phyloP scores from a whole-genome alignment of 2,888 invertebrate species.

The Philaethria dido region DNA sequence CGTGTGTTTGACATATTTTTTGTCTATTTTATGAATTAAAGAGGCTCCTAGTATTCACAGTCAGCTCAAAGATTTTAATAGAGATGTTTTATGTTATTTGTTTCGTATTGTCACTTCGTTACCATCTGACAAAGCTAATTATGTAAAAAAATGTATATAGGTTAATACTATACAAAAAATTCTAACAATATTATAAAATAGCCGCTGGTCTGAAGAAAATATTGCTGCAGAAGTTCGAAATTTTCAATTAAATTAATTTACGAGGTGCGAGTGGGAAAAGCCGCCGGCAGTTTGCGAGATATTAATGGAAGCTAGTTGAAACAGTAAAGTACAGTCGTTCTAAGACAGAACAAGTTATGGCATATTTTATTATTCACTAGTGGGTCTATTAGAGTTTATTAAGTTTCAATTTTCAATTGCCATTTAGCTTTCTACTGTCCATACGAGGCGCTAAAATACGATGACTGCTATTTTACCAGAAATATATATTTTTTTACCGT shows the following conservation, averaged over 20 bases:
- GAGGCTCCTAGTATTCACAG: too few species aligned
- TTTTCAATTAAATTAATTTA: conserved; percentile 36
- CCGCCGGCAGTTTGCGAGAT: conserved; percentile 33
- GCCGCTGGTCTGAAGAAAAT: conserved; percentile 20
- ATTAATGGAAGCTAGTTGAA: conserved; percentile 33
- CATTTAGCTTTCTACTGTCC: not conserved
- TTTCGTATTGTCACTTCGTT: too few species aligned
- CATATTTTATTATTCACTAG: conserved; percentile 29
- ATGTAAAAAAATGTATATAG: not conserved
- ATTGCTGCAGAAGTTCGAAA: conserved; percentile 29
- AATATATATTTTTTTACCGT: too few species aligned
- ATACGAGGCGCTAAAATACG: not conserved
- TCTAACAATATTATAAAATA: conserved; percentile 1
- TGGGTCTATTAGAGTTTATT: conserved; percentile 18
- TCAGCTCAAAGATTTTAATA: too few species aligned
- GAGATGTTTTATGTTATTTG: not conserved
- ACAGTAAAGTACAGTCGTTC: conserved; percentile 25
- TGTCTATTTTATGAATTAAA: too few species aligned
- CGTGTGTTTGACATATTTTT: too few species aligned
- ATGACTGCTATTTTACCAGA: too few species aligned
- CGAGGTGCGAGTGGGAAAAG: conserved; percentile 29
- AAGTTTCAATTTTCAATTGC: conserved; percentile 9
- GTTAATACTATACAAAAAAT: not conserved
- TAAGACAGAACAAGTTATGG: conserved; percentile 27
- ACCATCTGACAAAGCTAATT: not conserved